phyloP scores from a whole-genome alignment of 2,888 invertebrate species.

The Melanchra persicariae region DNA sequence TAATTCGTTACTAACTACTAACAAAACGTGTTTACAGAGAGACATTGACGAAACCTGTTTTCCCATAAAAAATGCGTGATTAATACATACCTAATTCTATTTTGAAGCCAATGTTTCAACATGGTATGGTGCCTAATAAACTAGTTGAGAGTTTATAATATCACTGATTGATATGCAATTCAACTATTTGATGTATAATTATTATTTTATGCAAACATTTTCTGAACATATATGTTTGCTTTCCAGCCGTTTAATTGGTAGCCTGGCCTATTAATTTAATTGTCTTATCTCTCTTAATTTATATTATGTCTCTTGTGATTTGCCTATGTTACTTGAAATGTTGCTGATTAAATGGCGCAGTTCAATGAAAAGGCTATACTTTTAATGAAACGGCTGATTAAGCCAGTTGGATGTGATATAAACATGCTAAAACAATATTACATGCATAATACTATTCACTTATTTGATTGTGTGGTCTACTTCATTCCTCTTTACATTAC shows the following conservation, averaged over 20 bases:
- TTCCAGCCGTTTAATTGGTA: too few relatives aligned
- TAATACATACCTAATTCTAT: constrained; percentile 43
- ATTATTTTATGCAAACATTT: not conserved
- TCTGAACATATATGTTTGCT: too few relatives aligned
- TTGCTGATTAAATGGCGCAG: too few relatives aligned
- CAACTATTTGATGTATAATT: constrained; percentile 3
- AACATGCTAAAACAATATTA: not conserved
- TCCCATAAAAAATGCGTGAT: constrained; percentile 46
- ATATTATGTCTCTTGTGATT: too few relatives aligned
- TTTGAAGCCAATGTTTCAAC: constrained; percentile 38
- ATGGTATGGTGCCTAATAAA: constrained; percentile 1
- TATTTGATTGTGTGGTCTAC: not conserved
- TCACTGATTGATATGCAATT: constrained; percentile 1
- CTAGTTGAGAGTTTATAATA: not conserved
- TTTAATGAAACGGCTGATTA: too few relatives aligned
- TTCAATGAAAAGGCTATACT: too few relatives aligned
- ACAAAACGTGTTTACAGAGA: constrained; percentile 30
- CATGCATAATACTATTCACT: not conserved
- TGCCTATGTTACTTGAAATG: too few relatives aligned
- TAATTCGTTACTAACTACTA: constrained; percentile 3
- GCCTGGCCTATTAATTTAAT: too few relatives aligned
- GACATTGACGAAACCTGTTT: constrained; percentile 58
- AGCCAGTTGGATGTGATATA: too few relatives aligned
- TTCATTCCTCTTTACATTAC: not conserved
- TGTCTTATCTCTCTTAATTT: too few relatives aligned